Base-by-base conservation (phyloP, 2,888 invertebrate species). In the Andrena minutula region DNA sequence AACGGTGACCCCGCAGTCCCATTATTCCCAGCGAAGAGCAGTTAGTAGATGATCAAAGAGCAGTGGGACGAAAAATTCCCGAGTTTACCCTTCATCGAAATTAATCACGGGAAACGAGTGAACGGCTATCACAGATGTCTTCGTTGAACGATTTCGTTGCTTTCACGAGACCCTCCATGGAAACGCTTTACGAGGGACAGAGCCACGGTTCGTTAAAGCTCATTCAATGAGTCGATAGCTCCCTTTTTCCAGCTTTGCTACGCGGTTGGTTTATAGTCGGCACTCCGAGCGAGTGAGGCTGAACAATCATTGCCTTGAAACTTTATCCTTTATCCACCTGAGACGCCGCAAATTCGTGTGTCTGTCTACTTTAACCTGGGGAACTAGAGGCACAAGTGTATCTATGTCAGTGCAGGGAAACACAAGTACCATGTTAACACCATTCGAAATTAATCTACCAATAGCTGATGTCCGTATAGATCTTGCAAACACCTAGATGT, bases 11-110 rank as follows among this genome's bases (percentile, higher is more conserved):
- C 68, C 58, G 41, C 12, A 35, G 70, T 80, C 65, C 77, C 88
- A 82, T 88, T 87, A 88, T 88, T 82, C 84, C 60, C n/a, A 41
- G 35, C 68, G 72, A 75, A 84, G 70, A 65, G 71, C 65, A 70
- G 84, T 77, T 82, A 60, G 51, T 70, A 58, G 66, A 74, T 80
- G 86, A 83, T 87, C 86, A 86, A 86, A 86, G 86, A 65, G 76
- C 72, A 76, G 26, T 56, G 60, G 58, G 64, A 72, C 63, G 71
- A 75, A 72, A 79, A 82, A 79, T 79, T 77, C 35, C 64, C 35
- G 28, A 68, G 70, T 71, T 77, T 70, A 53, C 71, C 41, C 69
- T 79, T 64, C 49, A 28, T 41, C 26, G 26, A 75, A 64, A 79
- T 86, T 86, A 82, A 86, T 84, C 58, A 76, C 47, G 30, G n/a